phyloP scores from a whole-genome alignment of 2,797 vertebrate genomes.

The Uromys caudimaculatus region DNA sequence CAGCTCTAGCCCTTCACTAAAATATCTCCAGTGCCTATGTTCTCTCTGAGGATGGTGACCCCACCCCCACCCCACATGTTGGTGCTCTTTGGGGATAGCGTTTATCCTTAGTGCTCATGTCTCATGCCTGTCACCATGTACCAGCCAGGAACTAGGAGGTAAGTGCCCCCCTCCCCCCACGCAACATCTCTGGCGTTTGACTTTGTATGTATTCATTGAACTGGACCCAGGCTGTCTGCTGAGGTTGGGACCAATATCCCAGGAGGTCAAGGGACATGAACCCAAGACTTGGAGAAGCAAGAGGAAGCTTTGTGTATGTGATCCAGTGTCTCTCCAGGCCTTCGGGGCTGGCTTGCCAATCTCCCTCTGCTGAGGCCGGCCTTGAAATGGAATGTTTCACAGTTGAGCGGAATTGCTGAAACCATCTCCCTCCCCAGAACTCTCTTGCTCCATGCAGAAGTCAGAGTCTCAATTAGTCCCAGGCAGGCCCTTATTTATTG shows the following conservation, averaged over 20 bases:
- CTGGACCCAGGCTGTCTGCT: not conserved
- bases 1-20: not conserved
- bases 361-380: not conserved
- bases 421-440: not conserved
- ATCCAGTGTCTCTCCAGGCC: not conserved
- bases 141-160: not conserved
- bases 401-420: too few relatives aligned
- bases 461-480: not conserved
- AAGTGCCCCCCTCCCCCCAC: fast-evolving
- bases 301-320: not conserved
- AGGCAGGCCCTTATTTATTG: not conserved
- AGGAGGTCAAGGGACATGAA: not conserved
- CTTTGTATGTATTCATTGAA: not conserved
- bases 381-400: fast-evolving
- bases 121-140: not conserved
- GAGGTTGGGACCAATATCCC: not conserved
- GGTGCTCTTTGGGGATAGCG: fast-evolving
- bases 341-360: not conserved
- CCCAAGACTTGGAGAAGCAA: fast-evolving
- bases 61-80: fast-evolving
- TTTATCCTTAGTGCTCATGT: not conserved
- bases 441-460: too few relatives aligned
- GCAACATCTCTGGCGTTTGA: not conserved
- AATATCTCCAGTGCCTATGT: fast-evolving
- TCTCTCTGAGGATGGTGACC: not conserved